Evolutionary conservation across 2,113 vertebrate genomes (phyloP).

Genomic region (Calyptommatus sinebrachiatus): DNA sequence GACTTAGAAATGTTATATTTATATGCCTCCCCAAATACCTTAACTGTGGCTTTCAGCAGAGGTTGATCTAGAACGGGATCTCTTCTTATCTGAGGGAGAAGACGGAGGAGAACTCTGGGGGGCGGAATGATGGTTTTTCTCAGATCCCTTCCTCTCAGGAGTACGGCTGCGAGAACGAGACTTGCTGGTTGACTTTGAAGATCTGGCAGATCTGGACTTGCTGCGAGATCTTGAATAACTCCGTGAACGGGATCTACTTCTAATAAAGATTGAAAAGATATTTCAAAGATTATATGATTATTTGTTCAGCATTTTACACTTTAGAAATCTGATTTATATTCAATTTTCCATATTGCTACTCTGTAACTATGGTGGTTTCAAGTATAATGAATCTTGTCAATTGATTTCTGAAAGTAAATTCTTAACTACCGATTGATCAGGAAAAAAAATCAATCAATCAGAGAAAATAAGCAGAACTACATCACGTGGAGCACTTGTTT

Average conservation of each 20-base stretch:
- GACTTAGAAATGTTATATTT: conserved; percentile 61
- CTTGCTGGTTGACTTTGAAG: conserved; percentile 51
- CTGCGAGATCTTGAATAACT: conserved; percentile 74
- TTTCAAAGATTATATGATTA: not conserved
- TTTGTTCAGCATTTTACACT: not conserved
- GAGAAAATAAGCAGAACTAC: too few species aligned
- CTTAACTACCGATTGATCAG: not conserved
- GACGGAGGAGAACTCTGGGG: conserved; percentile 65
- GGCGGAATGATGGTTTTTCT: conserved; percentile 67
- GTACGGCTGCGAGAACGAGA: conserved; percentile 66
- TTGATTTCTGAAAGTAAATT: not conserved
- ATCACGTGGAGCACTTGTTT: too few species aligned
- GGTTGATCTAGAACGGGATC: conserved; percentile 71
- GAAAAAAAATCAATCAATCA: too few species aligned
- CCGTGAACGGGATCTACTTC: conserved; percentile 70
- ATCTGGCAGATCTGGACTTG: conserved; percentile 60
- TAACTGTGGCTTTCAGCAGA: conserved; percentile 73
- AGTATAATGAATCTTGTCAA: not conserved
- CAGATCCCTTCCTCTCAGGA: conserved; percentile 70
- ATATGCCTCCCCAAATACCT: conserved; percentile 54
- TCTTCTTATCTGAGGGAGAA: conserved; percentile 68
- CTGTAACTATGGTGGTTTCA: not conserved
- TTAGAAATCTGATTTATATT: not conserved
- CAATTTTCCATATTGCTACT: not conserved
- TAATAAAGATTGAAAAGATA: conserved; percentile 38